Evolutionary conservation across 2,888 invertebrate genomes (phyloP).

Genomic region (Eristalinus aeneus): DNA sequence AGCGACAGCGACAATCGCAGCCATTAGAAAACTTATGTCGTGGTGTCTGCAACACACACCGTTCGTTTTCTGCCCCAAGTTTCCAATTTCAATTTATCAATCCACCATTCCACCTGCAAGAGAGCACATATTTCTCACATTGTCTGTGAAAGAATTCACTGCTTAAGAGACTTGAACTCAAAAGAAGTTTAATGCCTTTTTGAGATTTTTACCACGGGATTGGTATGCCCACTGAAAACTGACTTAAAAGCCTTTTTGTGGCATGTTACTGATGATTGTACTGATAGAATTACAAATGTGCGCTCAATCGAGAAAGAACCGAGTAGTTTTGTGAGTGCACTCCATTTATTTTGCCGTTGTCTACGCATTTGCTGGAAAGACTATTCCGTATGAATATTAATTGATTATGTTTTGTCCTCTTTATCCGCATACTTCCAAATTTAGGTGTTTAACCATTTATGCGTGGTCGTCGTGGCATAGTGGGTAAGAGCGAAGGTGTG

Average conservation of each 20-base stretch:
- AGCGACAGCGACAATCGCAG: constrained; percentile 38
- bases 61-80: constrained; percentile 11
- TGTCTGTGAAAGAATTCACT: not conserved
- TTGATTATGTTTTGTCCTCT: constrained; percentile 1
- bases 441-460: not conserved
- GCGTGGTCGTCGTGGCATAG: too few species aligned
- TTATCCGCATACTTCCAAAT: not conserved
- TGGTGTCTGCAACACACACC: not conserved
- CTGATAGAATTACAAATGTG: constrained; percentile 16
- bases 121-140: constrained; percentile 19
- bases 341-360: constrained; percentile 11
- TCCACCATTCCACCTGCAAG: constrained; percentile 27
- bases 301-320: constrained; percentile 7
- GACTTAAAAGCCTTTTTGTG: constrained; percentile 34
- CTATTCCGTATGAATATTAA: constrained; percentile 13
- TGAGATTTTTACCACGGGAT: constrained; percentile 5
- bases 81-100: constrained; percentile 23
- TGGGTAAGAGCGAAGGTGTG: too few species aligned
- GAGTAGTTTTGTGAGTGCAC: constrained; percentile 27
- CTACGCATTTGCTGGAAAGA: not conserved
- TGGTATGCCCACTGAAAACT: constrained; percentile 21
- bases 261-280: not conserved
- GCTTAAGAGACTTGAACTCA: not conserved
- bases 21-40: constrained; percentile 40
- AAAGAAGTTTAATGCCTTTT: constrained; percentile 2